Conservation (phyloP, 2,888 invertebrate genomes). For the Amitus sp. region DNA sequence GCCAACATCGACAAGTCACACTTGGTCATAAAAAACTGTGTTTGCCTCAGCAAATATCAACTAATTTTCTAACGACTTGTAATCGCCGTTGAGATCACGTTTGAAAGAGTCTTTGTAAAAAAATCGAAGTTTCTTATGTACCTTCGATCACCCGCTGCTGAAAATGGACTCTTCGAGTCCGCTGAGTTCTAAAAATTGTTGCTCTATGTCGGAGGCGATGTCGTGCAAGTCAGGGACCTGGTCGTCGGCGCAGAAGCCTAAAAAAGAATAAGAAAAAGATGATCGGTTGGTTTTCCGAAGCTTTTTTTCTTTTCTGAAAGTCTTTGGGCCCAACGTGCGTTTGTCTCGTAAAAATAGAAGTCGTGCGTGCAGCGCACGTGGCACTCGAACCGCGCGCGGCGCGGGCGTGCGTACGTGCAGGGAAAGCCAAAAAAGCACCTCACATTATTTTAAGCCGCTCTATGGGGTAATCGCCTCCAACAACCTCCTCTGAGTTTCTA, state of each 20-base stretch:
- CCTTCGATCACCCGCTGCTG: conserved; percentile 49
- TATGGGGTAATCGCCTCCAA: conserved; percentile 59
- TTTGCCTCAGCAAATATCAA: too few species aligned
- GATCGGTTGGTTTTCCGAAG: background rate
- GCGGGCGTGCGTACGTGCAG: conserved; percentile 47
- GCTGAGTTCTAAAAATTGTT: conserved; percentile 61
- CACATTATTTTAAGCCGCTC: conserved; percentile 65
- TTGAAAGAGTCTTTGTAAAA: conserved; percentile 1
- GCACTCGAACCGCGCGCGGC: conserved; percentile 46
- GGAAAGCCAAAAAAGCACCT: conserved; percentile 52
- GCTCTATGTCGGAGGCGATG: conserved; percentile 60
- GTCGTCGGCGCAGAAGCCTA: conserved; percentile 53
- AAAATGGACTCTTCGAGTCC: conserved; percentile 60
- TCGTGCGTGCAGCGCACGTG: conserved; percentile 62
- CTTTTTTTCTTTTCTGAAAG: background rate
- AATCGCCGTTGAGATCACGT: conserved; percentile 6
- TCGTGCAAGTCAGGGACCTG: conserved; percentile 58
- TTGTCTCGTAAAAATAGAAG: conserved; percentile 46
- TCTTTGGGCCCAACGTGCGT: conserved; percentile 24
- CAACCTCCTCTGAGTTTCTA: conserved; percentile 65
- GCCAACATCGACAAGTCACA: too few species aligned
- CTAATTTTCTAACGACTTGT: background rate
- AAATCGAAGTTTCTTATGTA: background rate
- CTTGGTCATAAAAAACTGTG: too few species aligned
- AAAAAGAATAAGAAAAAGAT: too few species aligned